phyloP scores from a whole-genome alignment of 2,888 invertebrate genomes.

The Eupithecia abbreviata region DNA sequence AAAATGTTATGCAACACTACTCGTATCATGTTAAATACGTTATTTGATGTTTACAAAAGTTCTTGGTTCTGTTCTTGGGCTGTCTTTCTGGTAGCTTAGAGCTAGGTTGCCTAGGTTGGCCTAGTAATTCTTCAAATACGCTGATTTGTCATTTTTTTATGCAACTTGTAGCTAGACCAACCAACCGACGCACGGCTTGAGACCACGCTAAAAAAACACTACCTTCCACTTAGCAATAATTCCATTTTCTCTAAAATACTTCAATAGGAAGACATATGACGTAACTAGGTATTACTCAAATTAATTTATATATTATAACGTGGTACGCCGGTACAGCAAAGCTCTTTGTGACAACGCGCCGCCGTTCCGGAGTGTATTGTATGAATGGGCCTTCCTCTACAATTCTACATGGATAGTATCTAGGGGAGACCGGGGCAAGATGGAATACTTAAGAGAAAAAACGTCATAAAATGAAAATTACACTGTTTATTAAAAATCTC shows the following conservation, averaged over 20 bases:
- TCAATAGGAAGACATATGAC: not conserved
- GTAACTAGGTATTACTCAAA: not conserved
- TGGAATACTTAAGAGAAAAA: no score
- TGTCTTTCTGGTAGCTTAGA: not conserved
- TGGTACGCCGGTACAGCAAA: not conserved
- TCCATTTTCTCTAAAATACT: not conserved
- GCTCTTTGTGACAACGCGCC: constrained; percentile 2
- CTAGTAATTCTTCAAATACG: not conserved
- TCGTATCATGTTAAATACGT: no score
- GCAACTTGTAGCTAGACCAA: not conserved
- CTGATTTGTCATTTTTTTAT: not conserved
- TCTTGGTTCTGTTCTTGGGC: not conserved
- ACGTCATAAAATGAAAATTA: no score
- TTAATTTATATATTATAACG: not conserved
- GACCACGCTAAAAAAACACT: not conserved
- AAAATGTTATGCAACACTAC: no score
- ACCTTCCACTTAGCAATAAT: not conserved
- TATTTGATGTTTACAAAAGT: no score
- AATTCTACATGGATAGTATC: not conserved
- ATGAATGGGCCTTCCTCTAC: not conserved
- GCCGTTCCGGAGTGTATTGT: not conserved
- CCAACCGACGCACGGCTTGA: not conserved
- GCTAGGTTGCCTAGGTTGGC: not conserved
- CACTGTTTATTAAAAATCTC: no score
- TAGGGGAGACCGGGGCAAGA: no score